Evolutionary conservation across 2,113 vertebrate species (phyloP).

Genomic region (Aspidoscelis tigris): DNA sequence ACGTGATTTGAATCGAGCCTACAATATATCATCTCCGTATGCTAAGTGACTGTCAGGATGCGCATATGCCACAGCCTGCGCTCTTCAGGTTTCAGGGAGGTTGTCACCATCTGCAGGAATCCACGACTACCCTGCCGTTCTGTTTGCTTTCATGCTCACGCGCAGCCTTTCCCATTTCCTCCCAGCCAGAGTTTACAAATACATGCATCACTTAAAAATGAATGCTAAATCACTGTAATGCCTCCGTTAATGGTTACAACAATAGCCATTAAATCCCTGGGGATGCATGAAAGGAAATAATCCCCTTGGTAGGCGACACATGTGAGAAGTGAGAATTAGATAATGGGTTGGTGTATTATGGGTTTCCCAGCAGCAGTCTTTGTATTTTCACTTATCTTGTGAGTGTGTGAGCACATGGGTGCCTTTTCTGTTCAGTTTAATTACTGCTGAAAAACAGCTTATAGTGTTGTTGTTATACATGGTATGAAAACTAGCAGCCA

Average conservation of each 20-base stretch:
- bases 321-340: not conserved
- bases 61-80: not conserved
- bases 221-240: not conserved
- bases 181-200: not conserved
- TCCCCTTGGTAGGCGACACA: not conserved
- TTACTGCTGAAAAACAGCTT: not conserved
- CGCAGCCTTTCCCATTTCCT: not conserved
- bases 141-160: too few relatives aligned
- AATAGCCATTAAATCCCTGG: not conserved
- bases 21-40: too few relatives aligned
- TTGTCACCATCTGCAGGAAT: not conserved
- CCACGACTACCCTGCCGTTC: too few relatives aligned
- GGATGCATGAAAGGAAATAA: not conserved
- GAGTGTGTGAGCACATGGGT: not conserved
- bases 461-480: not conserved
- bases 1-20: too few relatives aligned
- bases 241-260: not conserved
- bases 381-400: not conserved
- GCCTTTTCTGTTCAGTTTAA: not conserved
- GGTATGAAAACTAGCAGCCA: not conserved
- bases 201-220: not conserved
- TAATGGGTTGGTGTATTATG: not conserved
- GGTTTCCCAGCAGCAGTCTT: not conserved
- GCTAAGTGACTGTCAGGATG: not conserved
- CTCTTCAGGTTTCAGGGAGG: not conserved